These are phyloP conservation scores for Theodoxus fluviatilis DNA, from an alignment of 2,888 invertebrate species.

Conservation along the genomic window DNA sequence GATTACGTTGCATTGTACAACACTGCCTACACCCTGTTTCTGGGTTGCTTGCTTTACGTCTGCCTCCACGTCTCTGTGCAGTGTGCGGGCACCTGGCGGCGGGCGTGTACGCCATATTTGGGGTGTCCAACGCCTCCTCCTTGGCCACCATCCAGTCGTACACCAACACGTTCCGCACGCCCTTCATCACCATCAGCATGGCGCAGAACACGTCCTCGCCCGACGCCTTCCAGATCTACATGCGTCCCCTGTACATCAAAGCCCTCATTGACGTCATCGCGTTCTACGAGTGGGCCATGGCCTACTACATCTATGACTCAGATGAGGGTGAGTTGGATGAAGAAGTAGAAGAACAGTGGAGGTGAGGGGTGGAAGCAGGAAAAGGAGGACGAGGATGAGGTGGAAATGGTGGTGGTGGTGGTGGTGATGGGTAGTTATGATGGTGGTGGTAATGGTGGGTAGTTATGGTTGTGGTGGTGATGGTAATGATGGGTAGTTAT, in stretches of 20 bases:
- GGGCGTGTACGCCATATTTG: constrained; percentile 48
- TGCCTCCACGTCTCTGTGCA: too few species aligned
- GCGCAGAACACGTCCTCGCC: constrained; percentile 40
- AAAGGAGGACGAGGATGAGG: neutral
- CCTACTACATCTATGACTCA: constrained; percentile 39
- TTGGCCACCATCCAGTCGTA: constrained; percentile 49
- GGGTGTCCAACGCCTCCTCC: constrained; percentile 44
- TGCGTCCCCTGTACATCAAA: constrained; percentile 39
- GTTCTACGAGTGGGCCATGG: constrained; percentile 37
- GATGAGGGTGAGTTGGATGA: constrained; percentile 38
- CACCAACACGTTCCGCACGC: constrained; percentile 49
- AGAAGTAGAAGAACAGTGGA: neutral
- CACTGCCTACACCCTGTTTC: too few species aligned
- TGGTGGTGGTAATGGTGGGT: too few species aligned
- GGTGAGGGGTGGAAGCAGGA: neutral
- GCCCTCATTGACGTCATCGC: constrained; percentile 39
- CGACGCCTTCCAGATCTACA: constrained; percentile 37
- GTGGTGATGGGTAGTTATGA: too few species aligned
- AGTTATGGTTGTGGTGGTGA: too few species aligned
- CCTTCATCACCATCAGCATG: constrained; percentile 48
- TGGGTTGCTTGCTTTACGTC: too few species aligned
- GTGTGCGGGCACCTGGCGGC: constrained; percentile 45
- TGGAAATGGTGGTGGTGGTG: neutral
- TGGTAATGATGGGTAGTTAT: too few species aligned
- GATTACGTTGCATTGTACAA: constrained; percentile 23